Conservation (phyloP, 2,888 invertebrate species). For the Drosophila meridiana region DNA sequence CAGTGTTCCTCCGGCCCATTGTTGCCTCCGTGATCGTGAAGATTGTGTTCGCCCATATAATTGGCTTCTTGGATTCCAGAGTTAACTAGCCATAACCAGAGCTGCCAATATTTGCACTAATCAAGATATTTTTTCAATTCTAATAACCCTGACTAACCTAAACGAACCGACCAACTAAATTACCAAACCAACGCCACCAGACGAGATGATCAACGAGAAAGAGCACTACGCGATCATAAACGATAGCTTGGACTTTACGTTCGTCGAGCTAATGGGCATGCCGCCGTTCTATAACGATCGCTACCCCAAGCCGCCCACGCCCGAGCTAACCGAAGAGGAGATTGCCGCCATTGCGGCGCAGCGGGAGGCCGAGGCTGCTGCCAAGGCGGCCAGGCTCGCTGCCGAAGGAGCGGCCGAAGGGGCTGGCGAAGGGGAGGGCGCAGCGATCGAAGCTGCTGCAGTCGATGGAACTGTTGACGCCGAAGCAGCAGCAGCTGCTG, state of each 20-base stretch:
- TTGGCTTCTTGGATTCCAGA: conserved; percentile 39
- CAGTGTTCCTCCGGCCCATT: conserved; percentile 22
- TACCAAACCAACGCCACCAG: conserved; percentile 84
- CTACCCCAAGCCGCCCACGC: conserved; percentile 85
- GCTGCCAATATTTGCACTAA: conserved; percentile 52
- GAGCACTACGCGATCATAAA: conserved; percentile 97
- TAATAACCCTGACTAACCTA: conserved; percentile 49
- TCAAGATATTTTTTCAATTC: conserved; percentile 47
- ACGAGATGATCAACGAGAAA: conserved; percentile 94
- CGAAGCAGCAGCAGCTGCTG: conserved; percentile 30
- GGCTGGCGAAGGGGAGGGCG: conserved; percentile 64
- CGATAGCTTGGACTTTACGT: conserved; percentile 96
- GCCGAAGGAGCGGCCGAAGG: conserved; percentile 39
- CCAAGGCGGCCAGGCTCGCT: conserved; percentile 45
- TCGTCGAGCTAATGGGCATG: conserved; percentile 91
- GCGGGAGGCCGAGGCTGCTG: conserved; percentile 55
- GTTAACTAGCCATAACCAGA: conserved; percentile 46
- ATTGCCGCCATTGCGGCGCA: conserved; percentile 79
- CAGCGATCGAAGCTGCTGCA: conserved; percentile 39
- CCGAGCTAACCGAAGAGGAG: conserved; percentile 84
- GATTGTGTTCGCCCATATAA: conserved; percentile 26
- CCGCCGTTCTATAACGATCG: conserved; percentile 85
- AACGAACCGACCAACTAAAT: conserved; percentile 30
- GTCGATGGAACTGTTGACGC: conserved; percentile 30
- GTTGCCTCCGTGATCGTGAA: conserved; percentile 29